phyloP scores from a whole-genome alignment of 1,140 invertebrate species.

The Leguminivora glycinivorella region DNA sequence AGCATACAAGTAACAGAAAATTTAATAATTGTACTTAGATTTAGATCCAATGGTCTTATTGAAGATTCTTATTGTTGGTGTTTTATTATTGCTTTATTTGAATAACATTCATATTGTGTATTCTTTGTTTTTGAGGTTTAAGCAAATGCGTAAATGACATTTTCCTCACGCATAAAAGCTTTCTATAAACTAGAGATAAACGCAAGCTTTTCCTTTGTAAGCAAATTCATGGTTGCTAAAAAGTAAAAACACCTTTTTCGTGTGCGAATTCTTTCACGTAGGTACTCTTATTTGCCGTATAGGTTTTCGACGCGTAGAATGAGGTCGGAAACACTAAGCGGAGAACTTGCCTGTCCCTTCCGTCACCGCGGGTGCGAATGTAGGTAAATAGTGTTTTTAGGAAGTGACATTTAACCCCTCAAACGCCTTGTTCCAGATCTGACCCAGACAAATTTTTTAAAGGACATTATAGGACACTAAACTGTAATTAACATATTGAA shows the following conservation, averaged over 20 bases:
- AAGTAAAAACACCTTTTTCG: background rate
- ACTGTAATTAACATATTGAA: no score
- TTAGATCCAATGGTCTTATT: no score
- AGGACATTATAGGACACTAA: no score
- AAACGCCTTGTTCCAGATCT: no score
- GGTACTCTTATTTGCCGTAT: background rate
- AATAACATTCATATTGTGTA: no score
- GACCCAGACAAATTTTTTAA: no score
- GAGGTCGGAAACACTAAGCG: constrained; percentile 16
- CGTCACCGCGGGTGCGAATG: background rate
- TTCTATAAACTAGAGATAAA: background rate
- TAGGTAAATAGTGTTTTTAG: no score
- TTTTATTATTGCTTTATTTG: no score
- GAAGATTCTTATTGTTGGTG: no score
- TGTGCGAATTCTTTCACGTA: background rate
- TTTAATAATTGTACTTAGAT: no score
- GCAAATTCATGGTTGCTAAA: constrained; percentile 12
- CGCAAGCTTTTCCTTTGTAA: constrained; percentile 4
- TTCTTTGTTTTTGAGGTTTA: background rate
- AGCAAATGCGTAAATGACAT: background rate
- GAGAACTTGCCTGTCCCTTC: background rate
- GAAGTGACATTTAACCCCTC: no score
- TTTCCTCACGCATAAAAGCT: background rate
- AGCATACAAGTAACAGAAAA: no score
- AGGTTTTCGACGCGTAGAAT: background rate